A percentile compares a stretch with the other conserved stretches of the same genome.
Conservation (phyloP, 2,888 invertebrate species). For the Drosophila emarginata region DNA sequence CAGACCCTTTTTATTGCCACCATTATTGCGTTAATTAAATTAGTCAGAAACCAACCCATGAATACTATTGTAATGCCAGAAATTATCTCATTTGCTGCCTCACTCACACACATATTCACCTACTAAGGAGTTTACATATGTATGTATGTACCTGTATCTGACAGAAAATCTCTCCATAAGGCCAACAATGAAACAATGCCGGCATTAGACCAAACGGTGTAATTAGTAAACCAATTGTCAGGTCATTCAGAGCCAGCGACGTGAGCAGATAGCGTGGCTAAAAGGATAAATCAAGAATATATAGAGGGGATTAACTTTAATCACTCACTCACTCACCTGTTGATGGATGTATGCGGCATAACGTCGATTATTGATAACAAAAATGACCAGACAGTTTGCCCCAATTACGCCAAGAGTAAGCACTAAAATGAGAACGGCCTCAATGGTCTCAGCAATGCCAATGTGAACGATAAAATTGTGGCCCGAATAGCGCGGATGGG, state of each 20-base stretch:
- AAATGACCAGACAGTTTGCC: constrained; percentile 90
- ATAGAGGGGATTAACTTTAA: background rate
- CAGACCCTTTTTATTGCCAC: constrained; percentile 14
- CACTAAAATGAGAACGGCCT: constrained; percentile 89
- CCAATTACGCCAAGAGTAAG: constrained; percentile 91
- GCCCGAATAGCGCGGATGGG: constrained; percentile 86
- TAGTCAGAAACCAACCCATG: constrained; percentile 24
- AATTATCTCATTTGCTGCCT: constrained; percentile 24
- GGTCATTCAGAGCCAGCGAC: constrained; percentile 92
- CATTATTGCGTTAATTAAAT: constrained; percentile 28
- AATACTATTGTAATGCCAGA: constrained; percentile 19
- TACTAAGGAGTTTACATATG: constrained; percentile 67
- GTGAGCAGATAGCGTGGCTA: constrained; percentile 94
- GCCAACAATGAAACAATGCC: constrained; percentile 94
- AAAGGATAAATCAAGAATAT: constrained; percentile 28
- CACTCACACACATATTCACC: background rate
- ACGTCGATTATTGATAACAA: constrained; percentile 91
- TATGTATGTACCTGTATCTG: constrained; percentile 97
- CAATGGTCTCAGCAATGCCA: constrained; percentile 88
- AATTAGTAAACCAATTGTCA: constrained; percentile 93
- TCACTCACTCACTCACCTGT: constrained; percentile 85
- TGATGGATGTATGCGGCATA: constrained; percentile 94
- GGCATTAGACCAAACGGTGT: constrained; percentile 93
- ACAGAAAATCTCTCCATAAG: constrained; percentile 94
- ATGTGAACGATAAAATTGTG: constrained; percentile 86